Base-by-base conservation (phyloP, 1,140 invertebrate genomes). In the Eurosta solidaginis region DNA sequence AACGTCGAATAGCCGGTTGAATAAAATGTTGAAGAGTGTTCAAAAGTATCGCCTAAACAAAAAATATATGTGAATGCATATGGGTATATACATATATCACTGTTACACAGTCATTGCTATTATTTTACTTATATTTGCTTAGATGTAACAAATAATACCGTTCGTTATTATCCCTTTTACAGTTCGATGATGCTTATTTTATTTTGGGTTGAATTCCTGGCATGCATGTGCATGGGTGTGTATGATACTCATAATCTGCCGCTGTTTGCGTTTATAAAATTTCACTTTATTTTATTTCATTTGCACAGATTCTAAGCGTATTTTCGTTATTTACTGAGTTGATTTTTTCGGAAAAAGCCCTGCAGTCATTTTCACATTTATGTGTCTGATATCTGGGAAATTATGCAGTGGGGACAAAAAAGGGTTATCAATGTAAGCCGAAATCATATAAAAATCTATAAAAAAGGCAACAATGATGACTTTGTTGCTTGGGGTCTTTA, bases 91-190 rank as follows among this genome's bases (percentile, higher is more conserved):
- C 10, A n/a, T 36, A 5, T 47, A 0, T 54, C n/a, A 17, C 54
- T 40, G 59, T 42, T 68, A 3, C 59, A 29, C 20, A 9, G 27
- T 68, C 17, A 14, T 36, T 68, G 33, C 40, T 68, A 33, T 68
- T 68, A n/a, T 52, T 25, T 25, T 3, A n/a, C n/a, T n/a, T 6
- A 52, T 25, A 22, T 68, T 68, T 17, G 59, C 59, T 42, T 68
- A 68, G 36, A 68, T 36, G 17, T 33, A 68, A 17, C 59, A 68
- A 68, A 68, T 68, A 68, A 36, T 68, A 40, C 59, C 33, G 33
- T 68, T 27, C 59, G 59, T 68, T 68, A 68, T 68, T 68, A 68
- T 68, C 59, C 59, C 33, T 68, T 68, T 68, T 68, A 68, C 59
- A 33, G 59, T 68, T 68, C 59, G 59, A 68, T 68, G 59, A 68